phyloP scores from a whole-genome alignment of 2,797 vertebrate genomes.

The Xiphophorus birchmanni region DNA sequence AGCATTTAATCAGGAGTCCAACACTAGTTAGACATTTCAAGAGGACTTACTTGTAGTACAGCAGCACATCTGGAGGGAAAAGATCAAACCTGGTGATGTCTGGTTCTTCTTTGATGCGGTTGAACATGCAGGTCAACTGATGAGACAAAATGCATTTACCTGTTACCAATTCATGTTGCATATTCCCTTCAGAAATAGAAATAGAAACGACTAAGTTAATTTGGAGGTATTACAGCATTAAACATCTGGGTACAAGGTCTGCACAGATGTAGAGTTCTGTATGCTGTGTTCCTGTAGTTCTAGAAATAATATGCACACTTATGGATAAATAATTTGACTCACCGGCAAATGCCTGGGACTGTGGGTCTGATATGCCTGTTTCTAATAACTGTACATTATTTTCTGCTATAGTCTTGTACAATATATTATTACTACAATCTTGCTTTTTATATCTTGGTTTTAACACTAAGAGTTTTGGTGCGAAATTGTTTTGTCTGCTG shows the following conservation, averaged over 20 bases:
- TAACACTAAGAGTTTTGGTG: too few relatives aligned
- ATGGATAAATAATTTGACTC: too few relatives aligned
- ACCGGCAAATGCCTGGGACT: too few relatives aligned
- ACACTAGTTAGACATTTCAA: conserved; percentile 1
- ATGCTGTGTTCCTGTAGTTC: background rate
- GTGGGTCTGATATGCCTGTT: too few relatives aligned
- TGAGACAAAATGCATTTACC: conserved; percentile 1
- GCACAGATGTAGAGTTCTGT: background rate
- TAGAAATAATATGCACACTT: background rate
- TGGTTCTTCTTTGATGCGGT: conserved; percentile 46
- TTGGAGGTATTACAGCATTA: background rate
- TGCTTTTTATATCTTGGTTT: too few relatives aligned
- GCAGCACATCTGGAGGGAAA: conserved; percentile 74
- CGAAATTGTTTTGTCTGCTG: too few relatives aligned
- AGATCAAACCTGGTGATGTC: conserved; percentile 50
- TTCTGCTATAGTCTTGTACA: too few relatives aligned
- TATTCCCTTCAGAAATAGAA: background rate
- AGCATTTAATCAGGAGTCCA: background rate
- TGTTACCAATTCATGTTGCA: background rate
- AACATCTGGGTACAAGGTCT: background rate
- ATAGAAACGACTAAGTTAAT: background rate
- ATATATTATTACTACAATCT: too few relatives aligned
- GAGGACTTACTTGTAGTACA: conserved; percentile 79
- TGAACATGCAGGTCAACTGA: conserved; percentile 83
- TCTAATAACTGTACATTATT: too few relatives aligned